These are phyloP conservation scores for Philaenus spumarius DNA, from an alignment of 1,140 invertebrate genomes.

Conservation along the genomic window DNA sequence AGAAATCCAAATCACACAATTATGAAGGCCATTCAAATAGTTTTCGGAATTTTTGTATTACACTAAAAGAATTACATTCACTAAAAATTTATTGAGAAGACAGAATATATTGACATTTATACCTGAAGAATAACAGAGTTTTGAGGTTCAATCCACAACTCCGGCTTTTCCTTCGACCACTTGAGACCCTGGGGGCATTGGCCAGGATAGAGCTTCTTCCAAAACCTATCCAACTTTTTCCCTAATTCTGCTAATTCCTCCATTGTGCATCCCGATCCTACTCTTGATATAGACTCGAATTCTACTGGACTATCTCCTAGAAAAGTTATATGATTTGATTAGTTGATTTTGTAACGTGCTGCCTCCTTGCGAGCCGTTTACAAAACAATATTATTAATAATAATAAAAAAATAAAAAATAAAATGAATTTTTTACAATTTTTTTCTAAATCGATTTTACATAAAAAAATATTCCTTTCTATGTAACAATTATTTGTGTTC, in stretches of 20 bases:
- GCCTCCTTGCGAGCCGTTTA: too few species aligned
- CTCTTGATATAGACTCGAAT: conserved; percentile 59
- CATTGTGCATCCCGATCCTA: conserved; percentile 54
- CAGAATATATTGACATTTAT: conserved; percentile 4
- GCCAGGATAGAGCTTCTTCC: conserved; percentile 43
- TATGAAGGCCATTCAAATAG: too few species aligned
- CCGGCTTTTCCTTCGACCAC: conserved; percentile 64
- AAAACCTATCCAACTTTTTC: conserved; percentile 50
- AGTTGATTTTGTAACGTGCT: too few species aligned
- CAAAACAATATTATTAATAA: too few species aligned
- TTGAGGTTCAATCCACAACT: conserved; percentile 77
- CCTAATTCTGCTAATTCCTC: conserved; percentile 55
- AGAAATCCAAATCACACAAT: too few species aligned
- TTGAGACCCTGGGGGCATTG: conserved; percentile 40
- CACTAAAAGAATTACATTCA: background rate
- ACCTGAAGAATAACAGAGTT: conserved; percentile 74
- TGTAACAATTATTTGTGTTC: too few species aligned
- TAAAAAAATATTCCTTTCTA: too few species aligned
- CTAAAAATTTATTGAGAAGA: background rate
- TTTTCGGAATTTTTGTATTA: too few species aligned
- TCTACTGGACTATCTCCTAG: conserved; percentile 37
- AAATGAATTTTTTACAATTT: too few species aligned
- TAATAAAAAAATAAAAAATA: too few species aligned
- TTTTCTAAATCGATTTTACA: too few species aligned
- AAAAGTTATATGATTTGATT: too few species aligned